Conservation (phyloP, 2,888 invertebrate species). For the Habroteleia sp. region DNA sequence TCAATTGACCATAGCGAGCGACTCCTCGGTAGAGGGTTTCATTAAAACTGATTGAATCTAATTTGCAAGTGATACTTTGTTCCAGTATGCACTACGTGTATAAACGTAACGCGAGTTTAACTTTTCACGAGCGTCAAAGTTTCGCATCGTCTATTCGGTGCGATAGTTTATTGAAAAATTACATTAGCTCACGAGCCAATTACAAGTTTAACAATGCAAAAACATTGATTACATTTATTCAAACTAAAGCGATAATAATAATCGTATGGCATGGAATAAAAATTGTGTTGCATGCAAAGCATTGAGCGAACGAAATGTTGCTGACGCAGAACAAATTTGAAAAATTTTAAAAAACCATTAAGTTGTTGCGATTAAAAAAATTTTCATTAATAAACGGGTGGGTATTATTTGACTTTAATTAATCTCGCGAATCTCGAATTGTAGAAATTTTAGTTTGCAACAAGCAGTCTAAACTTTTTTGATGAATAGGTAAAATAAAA, state of each 20-base stretch:
- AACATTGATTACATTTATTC: constrained; percentile 1
- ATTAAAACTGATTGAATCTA: constrained; percentile 53
- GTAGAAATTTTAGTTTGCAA: background rate
- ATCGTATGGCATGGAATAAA: background rate
- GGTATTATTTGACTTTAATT: constrained; percentile 3
- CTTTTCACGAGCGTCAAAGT: constrained; percentile 50
- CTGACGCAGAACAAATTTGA: too few species aligned
- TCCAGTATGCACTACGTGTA: constrained; percentile 47
- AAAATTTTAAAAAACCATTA: too few species aligned
- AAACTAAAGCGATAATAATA: background rate
- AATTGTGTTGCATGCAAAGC: too few species aligned
- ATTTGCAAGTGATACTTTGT: constrained; percentile 54
- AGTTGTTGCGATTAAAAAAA: too few species aligned
- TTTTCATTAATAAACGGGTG: constrained; percentile 1
- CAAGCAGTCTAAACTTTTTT: constrained; percentile 2
- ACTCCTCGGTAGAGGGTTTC: constrained; percentile 40
- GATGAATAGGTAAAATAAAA: background rate
- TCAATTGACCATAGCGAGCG: constrained; percentile 44
- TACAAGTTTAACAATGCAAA: constrained; percentile 14
- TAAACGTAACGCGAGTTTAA: constrained; percentile 48
- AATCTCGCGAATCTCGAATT: background rate
- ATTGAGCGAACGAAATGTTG: too few species aligned
- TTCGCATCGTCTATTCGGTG: constrained; percentile 23
- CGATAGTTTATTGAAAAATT: constrained; percentile 44
- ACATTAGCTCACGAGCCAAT: constrained; percentile 22